Percentiles rank a stretch among this genome's conserved stretches.
Evolutionary conservation across 2,888 invertebrate species (phyloP).

Genomic region (Trisateles emortualis): DNA sequence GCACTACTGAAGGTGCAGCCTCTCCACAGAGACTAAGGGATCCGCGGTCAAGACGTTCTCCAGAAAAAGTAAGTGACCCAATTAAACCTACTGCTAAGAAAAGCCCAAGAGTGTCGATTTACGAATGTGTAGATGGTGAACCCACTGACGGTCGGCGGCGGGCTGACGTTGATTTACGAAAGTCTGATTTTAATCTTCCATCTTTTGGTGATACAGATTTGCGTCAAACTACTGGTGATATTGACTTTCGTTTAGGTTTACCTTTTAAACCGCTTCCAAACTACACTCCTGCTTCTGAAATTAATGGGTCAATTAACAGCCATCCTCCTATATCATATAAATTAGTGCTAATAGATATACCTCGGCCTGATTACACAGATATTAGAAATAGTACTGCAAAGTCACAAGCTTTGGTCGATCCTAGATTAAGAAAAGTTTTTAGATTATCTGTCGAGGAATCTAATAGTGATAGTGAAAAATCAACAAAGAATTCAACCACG

Average conservation of each 20-base stretch:
- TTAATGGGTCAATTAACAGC: slow-evolving; percentile 93
- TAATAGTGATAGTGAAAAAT: slow-evolving; percentile 87
- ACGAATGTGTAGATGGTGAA: slow-evolving; percentile 87
- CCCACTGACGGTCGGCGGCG: slow-evolving; percentile 80
- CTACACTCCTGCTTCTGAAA: slow-evolving; percentile 94
- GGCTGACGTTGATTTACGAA: slow-evolving; percentile 84
- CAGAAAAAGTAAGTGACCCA: slow-evolving; percentile 65
- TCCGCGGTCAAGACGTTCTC: slow-evolving; percentile 76
- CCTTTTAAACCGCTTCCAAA: slow-evolving; percentile 94
- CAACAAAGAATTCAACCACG: slow-evolving; percentile 58
- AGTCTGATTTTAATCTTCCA: slow-evolving; percentile 84
- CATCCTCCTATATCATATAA: slow-evolving; percentile 92
- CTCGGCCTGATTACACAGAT: slow-evolving; percentile 91
- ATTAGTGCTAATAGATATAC: slow-evolving; percentile 88
- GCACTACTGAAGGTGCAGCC: slow-evolving; percentile 55
- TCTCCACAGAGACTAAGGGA: slow-evolving; percentile 68
- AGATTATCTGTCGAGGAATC: slow-evolving; percentile 88
- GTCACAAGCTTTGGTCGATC: slow-evolving; percentile 91
- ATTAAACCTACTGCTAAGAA: slow-evolving; percentile 62
- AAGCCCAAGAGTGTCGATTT: slow-evolving; percentile 83
- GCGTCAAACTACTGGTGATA: slow-evolving; percentile 88
- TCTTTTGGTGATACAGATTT: slow-evolving; percentile 89
- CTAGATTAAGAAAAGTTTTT: slow-evolving; percentile 91
- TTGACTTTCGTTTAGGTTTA: slow-evolving; percentile 91
- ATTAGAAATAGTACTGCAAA: slow-evolving; percentile 90